Percentiles rank a stretch among this genome's conserved stretches.
phyloP scores from a whole-genome alignment of 2,113 vertebrate species.

The Ceuthmochares aereus region DNA sequence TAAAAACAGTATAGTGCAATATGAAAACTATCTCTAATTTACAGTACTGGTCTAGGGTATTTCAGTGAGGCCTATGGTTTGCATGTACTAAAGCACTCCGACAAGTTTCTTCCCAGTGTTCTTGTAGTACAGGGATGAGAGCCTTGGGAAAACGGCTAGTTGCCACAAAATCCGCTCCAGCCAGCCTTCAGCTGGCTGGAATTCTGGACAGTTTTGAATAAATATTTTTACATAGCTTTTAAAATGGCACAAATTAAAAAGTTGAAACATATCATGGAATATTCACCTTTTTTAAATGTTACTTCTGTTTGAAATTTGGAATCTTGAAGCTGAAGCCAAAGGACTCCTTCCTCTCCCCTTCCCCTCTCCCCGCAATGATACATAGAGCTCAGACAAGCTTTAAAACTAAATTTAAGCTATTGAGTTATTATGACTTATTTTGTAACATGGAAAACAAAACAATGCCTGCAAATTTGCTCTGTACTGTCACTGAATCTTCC shows the following conservation, averaged over 20 bases:
- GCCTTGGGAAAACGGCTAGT: conserved; percentile 32
- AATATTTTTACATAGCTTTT: conserved; percentile 50
- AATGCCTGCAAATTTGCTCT: background rate
- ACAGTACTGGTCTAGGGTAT: background rate
- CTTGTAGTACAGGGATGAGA: conserved; percentile 16
- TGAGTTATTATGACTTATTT: conserved; percentile 7
- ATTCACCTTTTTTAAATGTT: conserved; percentile 57
- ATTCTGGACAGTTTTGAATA: conserved; percentile 40
- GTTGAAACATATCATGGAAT: conserved; percentile 52
- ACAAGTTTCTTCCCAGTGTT: conserved; percentile 13
- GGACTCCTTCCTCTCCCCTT: background rate
- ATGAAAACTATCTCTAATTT: background rate
- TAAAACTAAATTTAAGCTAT: conserved; percentile 9
- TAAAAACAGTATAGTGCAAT: background rate
- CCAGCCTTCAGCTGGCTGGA: conserved; percentile 35
- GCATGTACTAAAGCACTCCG: background rate
- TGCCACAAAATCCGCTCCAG: conserved; percentile 29
- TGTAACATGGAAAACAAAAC: conserved; percentile 2
- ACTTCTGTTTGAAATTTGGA: conserved; percentile 60
- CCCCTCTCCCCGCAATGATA: background rate
- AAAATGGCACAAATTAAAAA: conserved; percentile 52
- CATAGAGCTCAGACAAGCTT: background rate
- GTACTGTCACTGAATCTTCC: background rate
- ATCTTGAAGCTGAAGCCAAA: conserved; percentile 42
- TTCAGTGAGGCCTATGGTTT: background rate